Evolutionary conservation across 2,888 invertebrate species (phyloP).

Genomic region (Fragum whitleyi): DNA sequence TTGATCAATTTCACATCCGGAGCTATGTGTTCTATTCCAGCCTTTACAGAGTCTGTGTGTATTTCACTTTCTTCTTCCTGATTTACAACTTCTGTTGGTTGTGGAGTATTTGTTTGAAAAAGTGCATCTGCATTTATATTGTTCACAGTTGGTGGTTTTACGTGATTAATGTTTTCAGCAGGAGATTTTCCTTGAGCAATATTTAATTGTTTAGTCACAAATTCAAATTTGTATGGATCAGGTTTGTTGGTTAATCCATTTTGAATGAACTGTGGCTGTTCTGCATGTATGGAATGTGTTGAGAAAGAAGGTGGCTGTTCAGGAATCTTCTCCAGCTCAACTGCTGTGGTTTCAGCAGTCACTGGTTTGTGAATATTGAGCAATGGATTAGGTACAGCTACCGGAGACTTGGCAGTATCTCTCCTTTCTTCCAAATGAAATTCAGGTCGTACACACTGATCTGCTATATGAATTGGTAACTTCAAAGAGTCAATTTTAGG

Average conservation of each 20-base stretch:
- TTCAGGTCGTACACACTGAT: slow-evolving; percentile 4
- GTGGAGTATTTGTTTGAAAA: background rate
- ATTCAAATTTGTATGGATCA: slow-evolving; percentile 17
- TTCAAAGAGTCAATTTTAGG: background rate
- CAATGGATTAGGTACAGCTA: background rate
- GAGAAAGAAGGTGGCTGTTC: slow-evolving; percentile 6
- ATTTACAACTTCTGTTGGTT: background rate
- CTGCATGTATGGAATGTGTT: slow-evolving; percentile 13
- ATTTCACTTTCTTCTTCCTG: background rate
- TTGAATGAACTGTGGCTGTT: background rate
- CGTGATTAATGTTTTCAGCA: background rate
- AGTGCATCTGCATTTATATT: background rate
- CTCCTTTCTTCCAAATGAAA: background rate
- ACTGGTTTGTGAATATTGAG: background rate
- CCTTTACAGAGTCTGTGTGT: background rate
- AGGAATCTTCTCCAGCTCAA: slow-evolving; percentile 7
- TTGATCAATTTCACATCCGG: slow-evolving; percentile 1
- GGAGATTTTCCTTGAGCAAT: background rate
- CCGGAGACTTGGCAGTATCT: background rate
- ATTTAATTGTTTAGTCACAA: background rate
- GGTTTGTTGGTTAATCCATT: slow-evolving; percentile 5
- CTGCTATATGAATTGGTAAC: background rate
- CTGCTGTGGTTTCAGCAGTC: background rate
- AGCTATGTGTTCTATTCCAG: background rate
- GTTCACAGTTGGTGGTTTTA: background rate